phyloP scores from a whole-genome alignment of 2,888 invertebrate genomes.

The Thelaira solivaga region DNA sequence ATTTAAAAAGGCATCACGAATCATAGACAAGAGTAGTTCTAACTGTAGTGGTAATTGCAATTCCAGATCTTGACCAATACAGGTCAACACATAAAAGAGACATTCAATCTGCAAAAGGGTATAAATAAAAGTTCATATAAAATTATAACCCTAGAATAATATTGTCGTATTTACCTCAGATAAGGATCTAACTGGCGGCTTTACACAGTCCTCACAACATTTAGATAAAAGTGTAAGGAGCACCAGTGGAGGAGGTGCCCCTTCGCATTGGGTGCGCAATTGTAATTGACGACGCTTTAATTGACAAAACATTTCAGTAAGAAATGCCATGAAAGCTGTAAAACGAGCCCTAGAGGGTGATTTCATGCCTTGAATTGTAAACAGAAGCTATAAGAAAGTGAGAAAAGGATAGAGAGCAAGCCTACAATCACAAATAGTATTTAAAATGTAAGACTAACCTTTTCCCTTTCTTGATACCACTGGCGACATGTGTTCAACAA shows the following conservation, averaged over 20 bases:
- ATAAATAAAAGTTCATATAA: neutral
- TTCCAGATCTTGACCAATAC: constrained; percentile 92
- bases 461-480: constrained; percentile 91
- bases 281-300: constrained; percentile 83
- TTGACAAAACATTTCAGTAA: constrained; percentile 94
- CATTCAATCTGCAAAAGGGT: constrained; percentile 84
- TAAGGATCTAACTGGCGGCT: constrained; percentile 87
- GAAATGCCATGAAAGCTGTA: constrained; percentile 92
- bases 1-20: constrained; percentile 90
- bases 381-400: constrained; percentile 72
- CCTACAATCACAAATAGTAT: neutral
- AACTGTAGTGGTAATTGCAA: constrained; percentile 87
- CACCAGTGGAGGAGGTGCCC: constrained; percentile 84
- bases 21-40: constrained; percentile 86
- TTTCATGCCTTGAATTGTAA: constrained; percentile 78
- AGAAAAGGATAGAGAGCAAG: neutral
- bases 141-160: neutral
- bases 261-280: constrained; percentile 79
- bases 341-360: constrained; percentile 81
- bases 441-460: constrained; percentile 74
- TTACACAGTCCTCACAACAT: constrained; percentile 92
- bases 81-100: constrained; percentile 91
- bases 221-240: constrained; percentile 90
- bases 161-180: constrained; percentile 81
- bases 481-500: constrained; percentile 93